phyloP scores from a whole-genome alignment of 2,113 vertebrate species.

The Labeo catla region DNA sequence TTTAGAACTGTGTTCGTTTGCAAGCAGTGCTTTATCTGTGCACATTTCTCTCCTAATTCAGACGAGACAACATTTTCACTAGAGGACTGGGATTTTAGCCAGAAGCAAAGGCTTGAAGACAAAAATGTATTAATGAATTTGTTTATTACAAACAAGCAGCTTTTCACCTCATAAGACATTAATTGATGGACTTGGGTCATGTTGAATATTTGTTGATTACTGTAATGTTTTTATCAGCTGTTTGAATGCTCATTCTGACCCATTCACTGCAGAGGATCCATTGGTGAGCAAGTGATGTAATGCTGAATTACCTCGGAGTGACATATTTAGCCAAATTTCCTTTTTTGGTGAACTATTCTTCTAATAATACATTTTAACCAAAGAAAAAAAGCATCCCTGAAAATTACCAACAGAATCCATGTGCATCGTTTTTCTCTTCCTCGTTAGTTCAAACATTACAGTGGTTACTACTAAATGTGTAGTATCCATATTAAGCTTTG shows the following conservation, averaged over 20 bases:
- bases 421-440: neutral
- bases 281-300: neutral
- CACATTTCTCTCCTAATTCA: too few relatives aligned
- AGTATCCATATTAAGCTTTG: neutral
- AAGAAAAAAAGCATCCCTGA: neutral
- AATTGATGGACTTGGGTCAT: neutral
- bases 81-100: too few relatives aligned
- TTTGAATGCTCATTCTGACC: neutral
- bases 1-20: too few relatives aligned
- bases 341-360: too few relatives aligned
- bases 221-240: neutral
- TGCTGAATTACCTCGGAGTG: too few relatives aligned
- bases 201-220: neutral
- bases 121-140: neutral
- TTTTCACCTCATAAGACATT: neutral
- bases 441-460: neutral
- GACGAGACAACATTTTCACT: too few relatives aligned
- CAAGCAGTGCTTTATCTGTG: too few relatives aligned
- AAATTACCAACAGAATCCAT: neutral
- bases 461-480: neutral
- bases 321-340: too few relatives aligned
- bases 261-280: neutral
- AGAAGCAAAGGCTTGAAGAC: too few relatives aligned
- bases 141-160: neutral
- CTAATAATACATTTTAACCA: neutral